Percentiles rank a stretch among this genome's conserved stretches.
phyloP scores from a whole-genome alignment of 2,888 invertebrate genomes.

The Esperia sulphurella region DNA sequence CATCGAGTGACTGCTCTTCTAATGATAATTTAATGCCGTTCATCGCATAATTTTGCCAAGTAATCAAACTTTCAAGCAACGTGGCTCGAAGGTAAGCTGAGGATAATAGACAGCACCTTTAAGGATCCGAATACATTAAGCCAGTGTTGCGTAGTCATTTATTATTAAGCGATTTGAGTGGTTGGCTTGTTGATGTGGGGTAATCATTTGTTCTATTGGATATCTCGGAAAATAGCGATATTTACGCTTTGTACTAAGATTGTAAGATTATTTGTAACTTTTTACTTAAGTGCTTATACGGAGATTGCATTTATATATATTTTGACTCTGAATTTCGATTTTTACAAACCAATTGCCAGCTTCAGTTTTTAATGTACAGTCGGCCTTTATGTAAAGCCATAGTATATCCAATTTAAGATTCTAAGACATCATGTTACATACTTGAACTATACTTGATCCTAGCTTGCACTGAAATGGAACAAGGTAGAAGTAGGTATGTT shows the following conservation, averaged over 20 bases:
- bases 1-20: conserved; percentile 55
- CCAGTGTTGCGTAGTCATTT: conserved; percentile 53
- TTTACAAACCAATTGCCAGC: no score
- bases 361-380: no score
- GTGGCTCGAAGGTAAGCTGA: conserved; percentile 45
- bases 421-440: no score
- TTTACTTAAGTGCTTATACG: no score
- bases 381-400: no score
- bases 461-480: no score
- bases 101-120: conserved; percentile 58
- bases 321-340: no score
- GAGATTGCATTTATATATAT: no score
- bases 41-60: conserved; percentile 60
- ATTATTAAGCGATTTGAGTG: conserved; percentile 29
- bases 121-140: conserved; percentile 54
- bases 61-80: conserved; percentile 64
- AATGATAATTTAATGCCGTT: conserved; percentile 68
- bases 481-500: no score
- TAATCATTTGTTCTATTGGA: conserved; percentile 7
- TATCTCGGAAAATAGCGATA: not conserved
- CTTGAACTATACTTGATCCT: no score
- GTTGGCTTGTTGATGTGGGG: conserved; percentile 28
- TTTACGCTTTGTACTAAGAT: not conserved
- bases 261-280: no score
- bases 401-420: no score